Percentiles rank a stretch among this genome's conserved stretches.
phyloP scores from a whole-genome alignment of 1,140 invertebrate species.

The Nilaparvata lugens region DNA sequence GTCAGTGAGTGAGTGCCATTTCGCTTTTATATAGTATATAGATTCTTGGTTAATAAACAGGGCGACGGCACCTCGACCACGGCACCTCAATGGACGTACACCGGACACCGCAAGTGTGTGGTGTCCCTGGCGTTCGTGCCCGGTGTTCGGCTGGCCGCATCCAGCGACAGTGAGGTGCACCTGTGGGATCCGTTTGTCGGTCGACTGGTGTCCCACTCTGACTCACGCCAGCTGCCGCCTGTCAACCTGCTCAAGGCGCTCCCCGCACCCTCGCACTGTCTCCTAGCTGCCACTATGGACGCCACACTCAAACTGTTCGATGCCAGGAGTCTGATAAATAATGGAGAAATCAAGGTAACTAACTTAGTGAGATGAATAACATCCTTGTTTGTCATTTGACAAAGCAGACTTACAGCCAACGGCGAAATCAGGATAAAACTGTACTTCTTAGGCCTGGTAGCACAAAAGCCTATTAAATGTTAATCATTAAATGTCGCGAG shows the following conservation, averaged over 20 bases:
- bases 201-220: constrained; percentile 12
- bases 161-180: constrained; percentile 85
- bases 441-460: too few relatives aligned
- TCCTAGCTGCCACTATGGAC: constrained; percentile 80
- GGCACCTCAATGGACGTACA: constrained; percentile 84
- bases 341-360: constrained; percentile 44
- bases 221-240: constrained; percentile 38
- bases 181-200: constrained; percentile 96
- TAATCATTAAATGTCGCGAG: too few relatives aligned
- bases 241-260: constrained; percentile 69
- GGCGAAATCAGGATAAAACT: too few relatives aligned
- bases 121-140: constrained; percentile 81
- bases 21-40: too few relatives aligned
- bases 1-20: too few relatives aligned
- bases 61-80: constrained; percentile 66
- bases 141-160: constrained; percentile 69
- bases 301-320: constrained; percentile 76
- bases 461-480: too few relatives aligned
- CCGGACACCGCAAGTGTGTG: constrained; percentile 88
- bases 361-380: too few relatives aligned
- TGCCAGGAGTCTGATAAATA: too few relatives aligned
- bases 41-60: too few relatives aligned
- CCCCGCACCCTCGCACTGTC: constrained; percentile 59
- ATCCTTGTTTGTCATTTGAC: too few relatives aligned
- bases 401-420: too few relatives aligned